Percentiles rank a stretch among this genome's conserved stretches.
Evolutionary conservation across 2,888 invertebrate species (phyloP).

Genomic region (Choreutis nemorana): DNA sequence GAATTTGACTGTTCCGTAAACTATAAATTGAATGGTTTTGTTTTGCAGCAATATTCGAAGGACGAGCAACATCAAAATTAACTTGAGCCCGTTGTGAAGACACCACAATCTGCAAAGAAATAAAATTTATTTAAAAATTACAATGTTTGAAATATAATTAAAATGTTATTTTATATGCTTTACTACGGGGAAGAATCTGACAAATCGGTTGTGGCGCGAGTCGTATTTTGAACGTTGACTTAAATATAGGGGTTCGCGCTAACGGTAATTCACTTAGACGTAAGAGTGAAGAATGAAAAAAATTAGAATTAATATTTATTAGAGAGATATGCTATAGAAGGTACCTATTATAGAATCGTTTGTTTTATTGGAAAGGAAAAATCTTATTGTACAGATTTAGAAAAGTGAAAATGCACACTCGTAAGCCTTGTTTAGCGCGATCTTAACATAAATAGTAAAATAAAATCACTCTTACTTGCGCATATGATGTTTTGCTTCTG

Average conservation of each 20-base stretch:
- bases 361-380: too few species aligned
- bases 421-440: too few species aligned
- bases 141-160: not conserved
- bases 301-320: too few species aligned
- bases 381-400: too few species aligned
- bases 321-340: too few species aligned
- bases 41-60: slow-evolving; percentile 31
- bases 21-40: slow-evolving; percentile 21
- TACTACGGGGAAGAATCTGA: not conserved
- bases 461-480: slow-evolving; percentile 48
- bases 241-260: not conserved
- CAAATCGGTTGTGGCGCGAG: too few species aligned
- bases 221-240: too few species aligned
- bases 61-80: slow-evolving; percentile 24
- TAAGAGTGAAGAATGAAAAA: too few species aligned
- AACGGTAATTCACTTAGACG: too few species aligned
- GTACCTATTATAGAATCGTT: too few species aligned
- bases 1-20: slow-evolving; percentile 27
- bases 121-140: slow-evolving; percentile 2
- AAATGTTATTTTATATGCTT: not conserved
- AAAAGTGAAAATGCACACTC: too few species aligned
- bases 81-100: slow-evolving; percentile 30
- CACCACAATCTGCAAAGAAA: slow-evolving; percentile 35
- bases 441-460: not conserved
- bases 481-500: slow-evolving; percentile 59